phyloP scores from a whole-genome alignment of 1,140 invertebrate genomes.

The Cylas formicarius region DNA sequence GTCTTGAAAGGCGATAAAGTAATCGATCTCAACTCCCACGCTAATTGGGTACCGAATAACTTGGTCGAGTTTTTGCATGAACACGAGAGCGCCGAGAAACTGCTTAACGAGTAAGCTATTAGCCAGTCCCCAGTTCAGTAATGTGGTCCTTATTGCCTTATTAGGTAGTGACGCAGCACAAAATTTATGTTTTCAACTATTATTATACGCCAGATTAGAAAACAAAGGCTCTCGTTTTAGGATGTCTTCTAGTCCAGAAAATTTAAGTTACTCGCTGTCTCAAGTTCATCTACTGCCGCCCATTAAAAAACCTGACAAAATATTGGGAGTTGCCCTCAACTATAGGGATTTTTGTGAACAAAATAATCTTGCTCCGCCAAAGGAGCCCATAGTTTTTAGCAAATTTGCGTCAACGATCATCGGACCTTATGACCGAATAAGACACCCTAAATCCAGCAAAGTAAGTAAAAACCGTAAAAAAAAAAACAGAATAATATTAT shows the following conservation, averaged over 20 bases:
- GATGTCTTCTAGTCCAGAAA: slow-evolving; percentile 15
- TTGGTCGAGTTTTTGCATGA: slow-evolving; percentile 23
- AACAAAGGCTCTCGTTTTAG: slow-evolving; percentile 20
- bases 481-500: too few relatives aligned
- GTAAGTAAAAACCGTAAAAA: too few relatives aligned
- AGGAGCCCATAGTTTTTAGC: slow-evolving; percentile 25
- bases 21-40: slow-evolving; percentile 25
- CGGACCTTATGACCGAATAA: slow-evolving; percentile 27
- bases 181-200: slow-evolving; percentile 2
- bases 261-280: slow-evolving; percentile 13
- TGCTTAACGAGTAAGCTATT: slow-evolving; percentile 23
- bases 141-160: too few relatives aligned
- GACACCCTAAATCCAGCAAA: slow-evolving; percentile 19
- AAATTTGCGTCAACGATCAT: slow-evolving; percentile 30
- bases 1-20: slow-evolving; percentile 21
- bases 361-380: slow-evolving; percentile 17
- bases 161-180: not conserved
- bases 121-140: too few relatives aligned
- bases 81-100: slow-evolving; percentile 19
- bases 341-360: slow-evolving; percentile 27
- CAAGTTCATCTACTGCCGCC: slow-evolving; percentile 24
- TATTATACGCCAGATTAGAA: slow-evolving; percentile 1
- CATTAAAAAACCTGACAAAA: slow-evolving; percentile 27
- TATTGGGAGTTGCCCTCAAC: slow-evolving; percentile 25
- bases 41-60: slow-evolving; percentile 19